A percentile compares a stretch with the other conserved stretches of the same genome.
These are phyloP conservation scores for Pelecanus crispus DNA, from an alignment of 2,113 vertebrate species.

Conservation along the genomic window DNA sequence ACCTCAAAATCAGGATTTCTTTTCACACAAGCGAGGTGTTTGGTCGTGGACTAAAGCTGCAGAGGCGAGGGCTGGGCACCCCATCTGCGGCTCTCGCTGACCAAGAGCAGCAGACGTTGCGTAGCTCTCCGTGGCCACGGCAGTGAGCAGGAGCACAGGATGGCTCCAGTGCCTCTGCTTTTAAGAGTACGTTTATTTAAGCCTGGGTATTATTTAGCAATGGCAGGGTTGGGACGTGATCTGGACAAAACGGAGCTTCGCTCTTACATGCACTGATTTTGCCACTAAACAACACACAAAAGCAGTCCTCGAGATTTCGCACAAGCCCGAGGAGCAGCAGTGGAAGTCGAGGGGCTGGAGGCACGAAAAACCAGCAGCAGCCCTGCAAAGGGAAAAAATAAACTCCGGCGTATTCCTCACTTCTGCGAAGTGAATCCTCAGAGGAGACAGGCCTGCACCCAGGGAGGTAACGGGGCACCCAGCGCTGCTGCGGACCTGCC, in stretches of 20 bases:
- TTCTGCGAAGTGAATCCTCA: not conserved
- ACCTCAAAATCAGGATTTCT: not conserved
- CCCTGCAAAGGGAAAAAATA: not conserved
- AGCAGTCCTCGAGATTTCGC: accelerated
- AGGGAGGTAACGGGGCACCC: not conserved
- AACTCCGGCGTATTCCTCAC: not conserved
- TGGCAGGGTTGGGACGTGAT: too few relatives aligned
- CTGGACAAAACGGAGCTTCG: not conserved
- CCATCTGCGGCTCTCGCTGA: accelerated
- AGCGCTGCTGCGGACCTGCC: not conserved
- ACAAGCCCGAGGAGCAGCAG: not conserved
- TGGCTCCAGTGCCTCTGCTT: not conserved
- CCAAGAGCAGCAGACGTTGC: not conserved
- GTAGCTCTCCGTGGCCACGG: accelerated
- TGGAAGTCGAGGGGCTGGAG: not conserved
- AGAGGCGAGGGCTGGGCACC: not conserved
- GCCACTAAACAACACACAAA: not conserved
- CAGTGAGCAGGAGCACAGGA: not conserved
- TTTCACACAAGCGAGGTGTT: accelerated
- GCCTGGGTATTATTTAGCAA: not conserved
- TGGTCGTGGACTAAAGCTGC: not conserved
- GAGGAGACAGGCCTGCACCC: not conserved
- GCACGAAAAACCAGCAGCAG: not conserved
- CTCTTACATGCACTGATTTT: not conserved
- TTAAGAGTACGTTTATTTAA: not conserved